Percentiles rank a stretch among this genome's conserved stretches.
Evolutionary conservation across 2,888 invertebrate genomes (phyloP).

Genomic region (Hartigia nigra): DNA sequence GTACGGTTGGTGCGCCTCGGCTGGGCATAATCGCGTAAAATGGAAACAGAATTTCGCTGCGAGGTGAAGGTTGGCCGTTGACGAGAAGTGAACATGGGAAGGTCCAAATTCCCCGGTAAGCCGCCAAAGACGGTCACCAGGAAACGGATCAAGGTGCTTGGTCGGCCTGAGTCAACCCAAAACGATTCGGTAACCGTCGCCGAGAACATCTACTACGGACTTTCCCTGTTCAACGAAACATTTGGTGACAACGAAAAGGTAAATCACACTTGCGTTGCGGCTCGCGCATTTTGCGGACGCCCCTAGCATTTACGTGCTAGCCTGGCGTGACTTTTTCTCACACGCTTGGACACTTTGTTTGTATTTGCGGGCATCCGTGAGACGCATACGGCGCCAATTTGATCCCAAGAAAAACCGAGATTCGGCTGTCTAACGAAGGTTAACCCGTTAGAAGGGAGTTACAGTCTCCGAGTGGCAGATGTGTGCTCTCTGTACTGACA

Average conservation of each 20-base stretch:
- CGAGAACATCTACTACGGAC: slow-evolving; percentile 66
- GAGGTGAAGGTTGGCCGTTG: slow-evolving; percentile 68
- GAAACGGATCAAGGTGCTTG: slow-evolving; percentile 85
- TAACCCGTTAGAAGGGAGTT: slow-evolving; percentile 28
- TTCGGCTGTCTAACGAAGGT: slow-evolving; percentile 41
- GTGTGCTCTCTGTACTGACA: background rate
- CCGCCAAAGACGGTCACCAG: slow-evolving; percentile 88
- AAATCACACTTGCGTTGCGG: slow-evolving; percentile 27
- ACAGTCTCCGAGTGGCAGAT: slow-evolving; percentile 11
- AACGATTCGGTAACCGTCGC: slow-evolving; percentile 67
- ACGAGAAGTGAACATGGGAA: slow-evolving; percentile 77
- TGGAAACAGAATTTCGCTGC: slow-evolving; percentile 55
- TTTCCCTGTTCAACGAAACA: slow-evolving; percentile 63
- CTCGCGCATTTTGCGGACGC: slow-evolving; percentile 13
- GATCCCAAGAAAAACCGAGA: slow-evolving; percentile 31
- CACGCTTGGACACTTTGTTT: slow-evolving; percentile 3
- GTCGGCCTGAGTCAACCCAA: slow-evolving; percentile 69
- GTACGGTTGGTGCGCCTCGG: slow-evolving; percentile 49
- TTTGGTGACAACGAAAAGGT: slow-evolving; percentile 65
- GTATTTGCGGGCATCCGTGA: slow-evolving; percentile 35
- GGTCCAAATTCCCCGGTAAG: slow-evolving; percentile 89
- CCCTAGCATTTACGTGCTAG: slow-evolving; percentile 24
- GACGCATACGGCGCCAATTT: slow-evolving; percentile 48
- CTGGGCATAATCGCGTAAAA: slow-evolving; percentile 52
- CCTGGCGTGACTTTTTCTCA: slow-evolving; percentile 12